Evolutionary conservation across 2,888 invertebrate genomes (phyloP).

Genomic region (Tetragnatha montana): DNA sequence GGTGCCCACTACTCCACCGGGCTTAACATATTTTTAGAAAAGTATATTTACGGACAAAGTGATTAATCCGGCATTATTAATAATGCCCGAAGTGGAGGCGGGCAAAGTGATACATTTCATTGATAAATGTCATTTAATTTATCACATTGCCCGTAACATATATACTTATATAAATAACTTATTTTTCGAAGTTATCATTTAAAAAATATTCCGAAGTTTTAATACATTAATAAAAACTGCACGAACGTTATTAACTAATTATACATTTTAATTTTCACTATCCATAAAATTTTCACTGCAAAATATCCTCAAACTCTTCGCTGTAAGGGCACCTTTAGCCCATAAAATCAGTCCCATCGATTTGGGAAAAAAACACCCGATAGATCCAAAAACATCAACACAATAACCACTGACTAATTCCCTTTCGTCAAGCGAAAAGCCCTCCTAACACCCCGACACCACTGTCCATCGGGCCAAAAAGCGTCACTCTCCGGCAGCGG

Average conservation of each 20-base stretch:
- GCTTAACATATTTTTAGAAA: no score
- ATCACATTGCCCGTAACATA: no score
- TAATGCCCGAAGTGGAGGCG: no score
- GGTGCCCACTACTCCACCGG: no score
- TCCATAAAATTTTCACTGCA: background rate
- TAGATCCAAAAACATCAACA: background rate
- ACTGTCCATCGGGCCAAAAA: slow-evolving; percentile 8
- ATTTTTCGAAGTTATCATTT: background rate
- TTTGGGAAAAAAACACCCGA: no score
- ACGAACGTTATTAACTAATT: background rate
- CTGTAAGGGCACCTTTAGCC: background rate
- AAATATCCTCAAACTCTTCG: background rate
- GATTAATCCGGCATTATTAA: no score
- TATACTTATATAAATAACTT: no score
- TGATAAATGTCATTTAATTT: no score
- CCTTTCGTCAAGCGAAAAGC: background rate
- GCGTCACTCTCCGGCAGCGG: background rate
- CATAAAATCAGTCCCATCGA: background rate
- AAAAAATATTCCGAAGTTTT: background rate
- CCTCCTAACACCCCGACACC: background rate
- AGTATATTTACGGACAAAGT: no score
- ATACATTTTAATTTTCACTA: background rate
- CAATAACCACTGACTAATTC: background rate
- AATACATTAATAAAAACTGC: no score
- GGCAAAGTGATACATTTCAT: no score